Evolutionary conservation across 2,113 vertebrate genomes (phyloP), one percentile per base, ranked within the genome.

Genomic region (Caranx ignobilis): DNA sequence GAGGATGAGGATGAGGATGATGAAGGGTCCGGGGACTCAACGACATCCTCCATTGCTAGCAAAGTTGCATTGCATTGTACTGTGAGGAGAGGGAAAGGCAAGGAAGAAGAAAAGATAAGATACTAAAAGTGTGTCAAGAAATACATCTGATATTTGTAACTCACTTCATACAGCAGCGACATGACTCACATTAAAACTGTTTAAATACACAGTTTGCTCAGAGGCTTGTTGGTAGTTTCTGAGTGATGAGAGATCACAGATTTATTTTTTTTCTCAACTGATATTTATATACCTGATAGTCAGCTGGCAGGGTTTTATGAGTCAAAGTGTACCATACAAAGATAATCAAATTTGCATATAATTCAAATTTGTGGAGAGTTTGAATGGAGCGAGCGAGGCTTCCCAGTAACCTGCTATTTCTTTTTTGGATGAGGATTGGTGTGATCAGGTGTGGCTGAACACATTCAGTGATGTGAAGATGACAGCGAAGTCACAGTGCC

Each of bases 51-150:
- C 62, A 95, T 93, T 7, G 95, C 95, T 1, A 95, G 96, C 89
- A 97, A 92, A 71, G 95, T 96, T 39, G 95, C 95, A 79, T 96
- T 97, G 93, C 96, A 97, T 71, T 96, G 95, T 67, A 97, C 96
- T 97, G 77, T 37, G 55, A 72, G 71, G 16, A 78, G 59, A 88
- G 52, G 61, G 87, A 16, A 71, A 35, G 32, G 18, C 11, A 57
- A 55, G 11, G 26, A 26, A 32, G 15, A 79, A 86, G 71, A 81
- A 59, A 82, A 13, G 26, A 26, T 26, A 26, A 26, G 26, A 26
- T 26, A 79, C 15, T 11, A 0, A 35, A 60, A 55, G 11, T 39
- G 13, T 26, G 35, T 57, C 0, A 2, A 45, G n/a, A 41, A 43
- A 63, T 39, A 41, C 37, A 35, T 67, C 39, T 3, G 31, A 45